Percentiles rank a stretch among this genome's conserved stretches.
phyloP scores from a whole-genome alignment of 1,140 invertebrate species.

The Drosophila lacertosa region DNA sequence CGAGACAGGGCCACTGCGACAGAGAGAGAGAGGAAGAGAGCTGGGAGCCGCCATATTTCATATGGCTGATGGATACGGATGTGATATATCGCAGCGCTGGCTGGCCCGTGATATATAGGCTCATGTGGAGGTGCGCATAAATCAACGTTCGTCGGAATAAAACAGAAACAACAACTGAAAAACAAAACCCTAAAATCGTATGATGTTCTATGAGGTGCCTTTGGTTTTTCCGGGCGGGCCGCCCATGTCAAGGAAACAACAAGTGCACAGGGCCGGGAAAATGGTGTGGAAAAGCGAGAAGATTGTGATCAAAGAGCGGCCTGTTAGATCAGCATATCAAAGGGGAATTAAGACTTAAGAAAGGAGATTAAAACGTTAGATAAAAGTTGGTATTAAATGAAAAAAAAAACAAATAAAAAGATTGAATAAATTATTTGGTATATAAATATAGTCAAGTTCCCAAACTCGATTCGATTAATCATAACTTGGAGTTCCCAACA shows the following conservation, averaged over 20 bases:
- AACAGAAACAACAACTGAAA: constrained; percentile 20
- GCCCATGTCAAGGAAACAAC: constrained; percentile 14
- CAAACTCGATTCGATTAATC: too few species aligned
- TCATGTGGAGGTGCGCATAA: constrained; percentile 66
- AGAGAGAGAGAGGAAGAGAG: background rate
- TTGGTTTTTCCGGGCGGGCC: constrained; percentile 26
- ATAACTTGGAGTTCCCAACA: background rate
- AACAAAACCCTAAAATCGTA: constrained; percentile 18
- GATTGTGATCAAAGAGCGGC: constrained; percentile 34
- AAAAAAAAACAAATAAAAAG: background rate
- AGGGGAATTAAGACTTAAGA: constrained; percentile 10
- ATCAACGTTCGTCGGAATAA: constrained; percentile 43
- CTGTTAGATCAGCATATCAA: background rate
- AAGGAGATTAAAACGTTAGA: background rate
- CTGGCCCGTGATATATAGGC: constrained; percentile 68
- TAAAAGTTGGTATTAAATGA: too few species aligned
- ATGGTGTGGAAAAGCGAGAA: constrained; percentile 9
- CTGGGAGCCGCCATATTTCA: constrained; percentile 68
- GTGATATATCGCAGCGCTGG: constrained; percentile 51
- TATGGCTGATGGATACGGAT: constrained; percentile 73
- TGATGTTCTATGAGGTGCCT: constrained; percentile 4
- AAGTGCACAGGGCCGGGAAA: constrained; percentile 29
- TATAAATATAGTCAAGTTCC: too few species aligned
- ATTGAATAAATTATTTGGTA: constrained; percentile 5
- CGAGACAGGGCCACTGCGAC: too few species aligned